Evolutionary conservation across 2,888 invertebrate genomes (phyloP).

Genomic region (Melanostoma scalare): DNA sequence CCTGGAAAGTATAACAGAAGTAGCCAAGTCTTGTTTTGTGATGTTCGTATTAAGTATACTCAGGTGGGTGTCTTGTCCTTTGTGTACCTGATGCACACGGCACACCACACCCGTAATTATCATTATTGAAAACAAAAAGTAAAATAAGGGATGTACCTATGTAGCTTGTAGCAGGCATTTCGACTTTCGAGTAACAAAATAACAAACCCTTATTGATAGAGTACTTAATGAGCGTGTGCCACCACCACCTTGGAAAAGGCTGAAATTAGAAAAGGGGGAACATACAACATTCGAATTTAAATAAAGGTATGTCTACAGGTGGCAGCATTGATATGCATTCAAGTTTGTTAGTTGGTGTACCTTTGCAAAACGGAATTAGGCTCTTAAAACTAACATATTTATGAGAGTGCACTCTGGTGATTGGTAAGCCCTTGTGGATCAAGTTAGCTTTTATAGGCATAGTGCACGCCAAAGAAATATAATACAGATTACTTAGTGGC

Average conservation of each 20-base stretch:
- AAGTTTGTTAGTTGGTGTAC: too few species aligned
- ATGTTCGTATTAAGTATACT: too few species aligned
- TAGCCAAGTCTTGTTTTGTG: slow-evolving; percentile 25
- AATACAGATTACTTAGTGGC: slow-evolving; percentile 31
- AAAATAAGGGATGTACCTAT: too few species aligned
- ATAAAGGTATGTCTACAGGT: slow-evolving; percentile 39
- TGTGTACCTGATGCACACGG: not conserved
- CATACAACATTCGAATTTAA: slow-evolving; percentile 4
- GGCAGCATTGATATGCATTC: slow-evolving; percentile 18
- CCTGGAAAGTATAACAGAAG: slow-evolving; percentile 1
- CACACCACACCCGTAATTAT: slow-evolving; percentile 46
- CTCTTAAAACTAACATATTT: slow-evolving; percentile 33
- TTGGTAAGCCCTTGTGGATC: slow-evolving; percentile 5
- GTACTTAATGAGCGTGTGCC: slow-evolving; percentile 31
- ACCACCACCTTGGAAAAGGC: not conserved
- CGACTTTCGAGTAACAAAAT: slow-evolving; percentile 3
- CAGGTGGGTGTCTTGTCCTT: too few species aligned
- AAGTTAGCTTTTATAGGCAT: slow-evolving; percentile 36
- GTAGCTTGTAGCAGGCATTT: too few species aligned
- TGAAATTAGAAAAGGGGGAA: slow-evolving; percentile 16
- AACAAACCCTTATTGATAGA: slow-evolving; percentile 52
- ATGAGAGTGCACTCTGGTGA: slow-evolving; percentile 17
- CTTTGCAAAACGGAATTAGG: not conserved
- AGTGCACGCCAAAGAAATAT: slow-evolving; percentile 34
- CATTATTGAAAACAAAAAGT: slow-evolving; percentile 49